Evolutionary conservation across 2,797 vertebrate genomes (phyloP), one percentile per base, ranked within the genome.

Genomic region (Sebastes itinus): DNA sequence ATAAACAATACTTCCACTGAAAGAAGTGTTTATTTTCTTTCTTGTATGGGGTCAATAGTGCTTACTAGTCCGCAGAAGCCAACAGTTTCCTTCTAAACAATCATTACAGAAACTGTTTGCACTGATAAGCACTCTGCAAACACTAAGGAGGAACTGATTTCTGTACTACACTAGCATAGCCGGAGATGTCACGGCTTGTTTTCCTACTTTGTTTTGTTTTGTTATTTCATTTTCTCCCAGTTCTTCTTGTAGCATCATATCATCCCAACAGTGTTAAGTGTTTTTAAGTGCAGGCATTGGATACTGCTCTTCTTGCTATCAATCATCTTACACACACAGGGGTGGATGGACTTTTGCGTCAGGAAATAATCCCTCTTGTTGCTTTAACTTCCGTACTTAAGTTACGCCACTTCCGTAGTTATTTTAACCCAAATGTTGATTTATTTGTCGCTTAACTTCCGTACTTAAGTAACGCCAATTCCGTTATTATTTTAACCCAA

Each of bases 81-180:
- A 32, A 54, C 33, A 12, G 61, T 65, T 49, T 35, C 28, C 55
- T 23, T 65, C 23, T 38, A 54, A 78, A 67, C 28, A 77, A 64
- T 77, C 32, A 64, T 27, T 23, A 28, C 20, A 30, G 63, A n/a
- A 25, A 27, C 59, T 68, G 70, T 72, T 70, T 75, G 77, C 20
- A 33, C 38, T 69, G 78, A 85, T 85, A 30, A 72, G 69, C 72
- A 9, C 27, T 63, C 33, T 46, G 72, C 60, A 75, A 23, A 80
- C 52, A 22, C n/a, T 5, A 9, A 66, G 28, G 4, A 70, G 25
- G 55, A 54, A 12, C 6, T 42, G 28, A 77, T 49, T 49, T 49
- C 46, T 20, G 18, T 0, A 18, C 18, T 49, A 49, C 46, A 20
- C 46, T 7, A 49, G 46, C 42, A 46, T 49, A 49, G 18, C 16